These are phyloP conservation scores for Eufriesea mexicana DNA, from an alignment of 1,140 invertebrate species.

Conservation along the genomic window DNA sequence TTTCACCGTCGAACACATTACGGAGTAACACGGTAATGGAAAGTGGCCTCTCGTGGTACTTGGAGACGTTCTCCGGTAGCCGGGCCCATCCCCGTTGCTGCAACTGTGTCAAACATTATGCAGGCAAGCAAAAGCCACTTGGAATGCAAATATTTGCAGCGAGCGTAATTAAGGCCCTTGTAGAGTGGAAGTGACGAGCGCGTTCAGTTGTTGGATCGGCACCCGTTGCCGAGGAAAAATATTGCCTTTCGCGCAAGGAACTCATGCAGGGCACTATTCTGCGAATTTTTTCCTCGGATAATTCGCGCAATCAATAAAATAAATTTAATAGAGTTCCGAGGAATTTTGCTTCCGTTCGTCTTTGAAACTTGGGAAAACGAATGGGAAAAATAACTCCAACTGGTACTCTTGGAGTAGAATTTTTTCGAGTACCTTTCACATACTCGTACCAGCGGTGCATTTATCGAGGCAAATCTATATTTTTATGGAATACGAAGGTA, in stretches of 20 bases:
- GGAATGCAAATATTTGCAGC: constrained; percentile 72
- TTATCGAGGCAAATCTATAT: too few relatives aligned
- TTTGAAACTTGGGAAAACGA: too few relatives aligned
- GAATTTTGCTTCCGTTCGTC: not conserved
- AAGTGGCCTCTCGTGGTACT: constrained; percentile 54
- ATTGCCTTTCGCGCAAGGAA: not conserved
- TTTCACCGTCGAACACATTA: not conserved
- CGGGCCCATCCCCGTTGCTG: constrained; percentile 16
- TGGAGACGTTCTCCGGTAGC: not conserved
- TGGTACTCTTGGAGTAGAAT: too few relatives aligned
- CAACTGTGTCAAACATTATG: constrained; percentile 72
- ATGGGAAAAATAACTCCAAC: too few relatives aligned
- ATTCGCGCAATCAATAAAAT: not conserved
- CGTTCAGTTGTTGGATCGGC: constrained; percentile 36
- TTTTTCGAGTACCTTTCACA: too few relatives aligned
- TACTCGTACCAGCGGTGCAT: too few relatives aligned
- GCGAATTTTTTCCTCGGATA: not conserved
- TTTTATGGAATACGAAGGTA: too few relatives aligned
- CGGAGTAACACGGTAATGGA: not conserved
- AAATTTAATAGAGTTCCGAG: not conserved
- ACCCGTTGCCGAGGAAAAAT: constrained; percentile 10
- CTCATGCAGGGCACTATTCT: too few relatives aligned
- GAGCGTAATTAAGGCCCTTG: constrained; percentile 66
- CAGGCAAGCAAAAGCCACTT: constrained; percentile 67
- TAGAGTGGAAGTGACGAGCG: constrained; percentile 37